Percentiles rank a stretch among this genome's conserved stretches.
phyloP scores from a whole-genome alignment of 2,888 invertebrate genomes.

The Linnaemya tessellans region DNA sequence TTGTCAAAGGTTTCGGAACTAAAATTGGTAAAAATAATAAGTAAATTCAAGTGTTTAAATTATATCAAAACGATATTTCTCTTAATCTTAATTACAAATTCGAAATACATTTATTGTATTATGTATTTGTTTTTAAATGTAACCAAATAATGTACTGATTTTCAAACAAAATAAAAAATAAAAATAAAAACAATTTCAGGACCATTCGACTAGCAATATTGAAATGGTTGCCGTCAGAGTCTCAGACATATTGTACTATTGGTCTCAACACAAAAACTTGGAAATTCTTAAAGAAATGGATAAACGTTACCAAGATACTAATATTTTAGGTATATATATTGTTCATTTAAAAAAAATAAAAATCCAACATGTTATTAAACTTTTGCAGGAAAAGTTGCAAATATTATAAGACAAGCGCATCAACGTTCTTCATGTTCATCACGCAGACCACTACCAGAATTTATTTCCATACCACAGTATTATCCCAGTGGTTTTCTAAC shows the following conservation, averaged over 20 bases:
- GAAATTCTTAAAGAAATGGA: slow-evolving; percentile 79
- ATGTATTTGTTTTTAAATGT: too few species aligned
- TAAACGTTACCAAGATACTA: slow-evolving; percentile 80
- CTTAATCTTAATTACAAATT: too few species aligned
- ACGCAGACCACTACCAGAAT: slow-evolving; percentile 79
- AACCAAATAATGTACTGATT: neutral
- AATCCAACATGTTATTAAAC: neutral
- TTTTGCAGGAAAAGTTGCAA: slow-evolving; percentile 81
- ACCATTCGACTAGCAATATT: slow-evolving; percentile 73
- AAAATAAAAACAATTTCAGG: slow-evolving; percentile 67
- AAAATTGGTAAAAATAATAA: too few species aligned
- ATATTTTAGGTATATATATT: slow-evolving; percentile 80
- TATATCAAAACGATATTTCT: too few species aligned
- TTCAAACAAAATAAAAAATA: neutral
- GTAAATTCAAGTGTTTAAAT: too few species aligned
- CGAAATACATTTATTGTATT: too few species aligned
- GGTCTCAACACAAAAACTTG: slow-evolving; percentile 81
- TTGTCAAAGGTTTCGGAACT: too few species aligned
- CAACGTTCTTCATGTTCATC: slow-evolving; percentile 75
- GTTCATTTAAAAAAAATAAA: neutral
- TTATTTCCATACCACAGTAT: slow-evolving; percentile 83
- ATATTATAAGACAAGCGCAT: slow-evolving; percentile 81
- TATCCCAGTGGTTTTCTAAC: slow-evolving; percentile 82
- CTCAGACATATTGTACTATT: slow-evolving; percentile 80
- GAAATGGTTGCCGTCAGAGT: slow-evolving; percentile 79